phyloP scores from a whole-genome alignment of 2,113 vertebrate species.

The Cichladusa arquata region DNA sequence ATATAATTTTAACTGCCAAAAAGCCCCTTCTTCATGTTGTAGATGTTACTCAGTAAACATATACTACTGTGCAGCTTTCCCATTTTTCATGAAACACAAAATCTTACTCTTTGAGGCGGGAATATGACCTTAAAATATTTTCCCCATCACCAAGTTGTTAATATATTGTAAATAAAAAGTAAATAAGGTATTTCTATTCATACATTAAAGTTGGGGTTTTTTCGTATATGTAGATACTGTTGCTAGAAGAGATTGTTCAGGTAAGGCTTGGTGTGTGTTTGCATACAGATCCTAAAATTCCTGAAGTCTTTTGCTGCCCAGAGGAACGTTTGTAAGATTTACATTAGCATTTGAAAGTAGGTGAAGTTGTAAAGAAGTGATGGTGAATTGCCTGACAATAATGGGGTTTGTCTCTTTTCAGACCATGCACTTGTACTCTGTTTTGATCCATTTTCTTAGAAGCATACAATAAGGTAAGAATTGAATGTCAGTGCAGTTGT shows the following conservation, averaged over 20 bases:
- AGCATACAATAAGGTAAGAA: background rate
- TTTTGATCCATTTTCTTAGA: background rate
- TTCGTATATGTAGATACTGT: too few species aligned
- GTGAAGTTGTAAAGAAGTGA: background rate
- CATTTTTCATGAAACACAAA: background rate
- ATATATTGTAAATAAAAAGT: background rate
- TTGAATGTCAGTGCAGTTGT: background rate
- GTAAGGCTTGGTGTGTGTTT: background rate
- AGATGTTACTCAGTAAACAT: background rate
- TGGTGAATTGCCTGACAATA: background rate
- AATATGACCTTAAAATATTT: background rate
- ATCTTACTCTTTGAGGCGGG: background rate
- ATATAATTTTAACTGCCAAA: background rate
- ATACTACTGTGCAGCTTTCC: background rate
- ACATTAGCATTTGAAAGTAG: background rate
- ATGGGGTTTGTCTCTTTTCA: background rate
- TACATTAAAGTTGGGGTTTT: background rate
- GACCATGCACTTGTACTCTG: rapidly evolving
- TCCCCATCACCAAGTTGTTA: background rate
- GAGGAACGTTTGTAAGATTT: background rate
- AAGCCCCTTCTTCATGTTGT: background rate
- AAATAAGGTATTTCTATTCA: background rate
- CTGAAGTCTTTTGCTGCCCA: background rate
- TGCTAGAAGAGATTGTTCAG: background rate
- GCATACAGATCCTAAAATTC: background rate